These are phyloP conservation scores for Panzeria rudis DNA, from an alignment of 2,888 invertebrate species.

Conservation along the genomic window DNA sequence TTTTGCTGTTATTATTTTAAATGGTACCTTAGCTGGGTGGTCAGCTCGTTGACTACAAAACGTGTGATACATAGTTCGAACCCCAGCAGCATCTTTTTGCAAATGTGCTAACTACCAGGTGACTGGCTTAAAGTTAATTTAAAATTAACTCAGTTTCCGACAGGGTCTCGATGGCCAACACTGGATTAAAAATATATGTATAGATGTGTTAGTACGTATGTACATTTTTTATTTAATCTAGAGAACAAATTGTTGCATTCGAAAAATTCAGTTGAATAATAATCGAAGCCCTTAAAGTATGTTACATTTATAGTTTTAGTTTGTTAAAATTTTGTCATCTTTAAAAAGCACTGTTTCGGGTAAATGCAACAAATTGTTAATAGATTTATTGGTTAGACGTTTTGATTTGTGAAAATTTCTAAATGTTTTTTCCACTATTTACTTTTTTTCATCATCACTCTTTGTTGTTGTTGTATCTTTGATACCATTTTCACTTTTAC, in stretches of 20 bases:
- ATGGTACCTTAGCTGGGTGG: too few relatives aligned
- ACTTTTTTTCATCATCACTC: constrained; percentile 61
- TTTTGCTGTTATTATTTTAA: too few relatives aligned
- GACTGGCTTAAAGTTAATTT: neutral
- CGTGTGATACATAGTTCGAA: too few relatives aligned
- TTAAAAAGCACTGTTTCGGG: neutral
- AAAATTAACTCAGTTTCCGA: too few relatives aligned
- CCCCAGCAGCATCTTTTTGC: too few relatives aligned
- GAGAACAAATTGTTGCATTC: neutral
- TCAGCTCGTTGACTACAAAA: too few relatives aligned
- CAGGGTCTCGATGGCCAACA: too few relatives aligned
- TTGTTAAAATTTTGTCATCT: neutral
- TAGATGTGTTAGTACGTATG: neutral
- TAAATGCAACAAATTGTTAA: neutral
- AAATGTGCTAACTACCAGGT: neutral
- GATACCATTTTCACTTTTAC: constrained; percentile 68
- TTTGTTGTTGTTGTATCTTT: constrained; percentile 70
- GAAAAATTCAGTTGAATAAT: neutral
- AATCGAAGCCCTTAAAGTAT: neutral
- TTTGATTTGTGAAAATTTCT: too few relatives aligned
- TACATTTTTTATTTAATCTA: neutral
- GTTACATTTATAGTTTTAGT: neutral
- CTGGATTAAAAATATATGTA: too few relatives aligned
- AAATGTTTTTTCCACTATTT: neutral
- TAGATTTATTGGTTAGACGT: neutral